Evolutionary conservation across 1,140 invertebrate species (phyloP).

Genomic region (Drosophila auraria): DNA sequence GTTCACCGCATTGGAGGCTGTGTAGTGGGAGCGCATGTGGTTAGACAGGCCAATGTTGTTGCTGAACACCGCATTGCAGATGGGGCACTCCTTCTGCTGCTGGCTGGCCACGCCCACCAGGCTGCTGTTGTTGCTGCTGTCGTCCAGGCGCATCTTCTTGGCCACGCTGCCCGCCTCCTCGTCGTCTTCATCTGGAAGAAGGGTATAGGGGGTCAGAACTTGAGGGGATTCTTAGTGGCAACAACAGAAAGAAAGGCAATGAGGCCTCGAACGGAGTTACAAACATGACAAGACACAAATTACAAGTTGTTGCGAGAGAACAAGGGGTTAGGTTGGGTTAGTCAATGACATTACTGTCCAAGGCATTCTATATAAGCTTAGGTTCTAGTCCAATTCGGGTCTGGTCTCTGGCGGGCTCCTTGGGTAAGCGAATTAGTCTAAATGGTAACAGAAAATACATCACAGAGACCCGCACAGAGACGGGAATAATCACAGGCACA

Average conservation of each 20-base stretch:
- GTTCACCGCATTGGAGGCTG: slow-evolving; percentile 64
- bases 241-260: background rate
- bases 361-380: background rate
- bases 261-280: background rate
- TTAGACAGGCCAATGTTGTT: slow-evolving; percentile 84
- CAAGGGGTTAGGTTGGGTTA: background rate
- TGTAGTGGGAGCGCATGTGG: slow-evolving; percentile 83
- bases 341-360: background rate
- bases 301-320: background rate
- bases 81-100: slow-evolving; percentile 76
- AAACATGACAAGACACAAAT: background rate
- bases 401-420: too few species aligned
- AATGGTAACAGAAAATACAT: background rate
- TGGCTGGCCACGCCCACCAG: slow-evolving; percentile 54
- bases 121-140: slow-evolving; percentile 69
- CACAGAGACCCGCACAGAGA: too few species aligned
- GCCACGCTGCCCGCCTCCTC: slow-evolving; percentile 64
- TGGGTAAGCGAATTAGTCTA: too few species aligned
- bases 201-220: background rate
- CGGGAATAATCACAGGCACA: too few species aligned
- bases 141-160: slow-evolving; percentile 78
- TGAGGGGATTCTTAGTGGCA: too few species aligned
- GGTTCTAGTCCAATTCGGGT: too few species aligned
- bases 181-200: slow-evolving; percentile 73
- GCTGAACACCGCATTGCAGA: slow-evolving; percentile 81